Evolutionary conservation across 2,113 vertebrate species (phyloP).

Genomic region (Syngnathus floridae): DNA sequence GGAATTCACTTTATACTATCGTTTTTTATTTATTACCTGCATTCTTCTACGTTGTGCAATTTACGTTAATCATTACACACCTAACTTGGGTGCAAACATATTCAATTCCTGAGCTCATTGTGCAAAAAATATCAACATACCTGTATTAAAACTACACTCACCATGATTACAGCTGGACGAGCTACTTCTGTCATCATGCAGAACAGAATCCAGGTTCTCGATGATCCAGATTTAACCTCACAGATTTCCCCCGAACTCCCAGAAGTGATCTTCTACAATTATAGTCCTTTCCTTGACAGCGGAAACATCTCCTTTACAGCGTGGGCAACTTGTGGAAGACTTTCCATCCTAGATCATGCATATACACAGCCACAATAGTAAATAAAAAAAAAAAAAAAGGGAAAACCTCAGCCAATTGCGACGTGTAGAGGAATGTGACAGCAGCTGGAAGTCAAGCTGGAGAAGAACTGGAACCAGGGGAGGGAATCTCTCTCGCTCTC

Average conservation of each 20-base stretch:
- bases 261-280: constrained; percentile 13
- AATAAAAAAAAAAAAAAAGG: constrained; percentile 9
- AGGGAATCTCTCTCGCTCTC: constrained; percentile 40
- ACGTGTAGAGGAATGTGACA: constrained; percentile 52
- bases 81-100: constrained; percentile 6
- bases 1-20: no score
- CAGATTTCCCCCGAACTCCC: background rate
- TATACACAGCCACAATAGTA: constrained; percentile 4
- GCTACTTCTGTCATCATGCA: constrained; percentile 54
- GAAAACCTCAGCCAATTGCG: constrained; percentile 31
- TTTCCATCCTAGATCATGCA: constrained; percentile 12
- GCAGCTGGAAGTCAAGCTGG: constrained; percentile 58
- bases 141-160: constrained; percentile 14
- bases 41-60: constrained; percentile 6
- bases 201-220: constrained; percentile 9
- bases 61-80: background rate
- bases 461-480: constrained; percentile 31
- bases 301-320: constrained; percentile 19
- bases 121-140: background rate
- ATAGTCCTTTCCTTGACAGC: constrained; percentile 5
- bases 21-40: background rate
- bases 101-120: background rate
- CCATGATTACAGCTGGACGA: constrained; percentile 41
- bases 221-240: constrained; percentile 7
- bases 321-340: constrained; percentile 9